Percentiles rank a stretch among this genome's conserved stretches.
Evolutionary conservation across 2,113 vertebrate species (phyloP).

Genomic region (Alosa alosa): DNA sequence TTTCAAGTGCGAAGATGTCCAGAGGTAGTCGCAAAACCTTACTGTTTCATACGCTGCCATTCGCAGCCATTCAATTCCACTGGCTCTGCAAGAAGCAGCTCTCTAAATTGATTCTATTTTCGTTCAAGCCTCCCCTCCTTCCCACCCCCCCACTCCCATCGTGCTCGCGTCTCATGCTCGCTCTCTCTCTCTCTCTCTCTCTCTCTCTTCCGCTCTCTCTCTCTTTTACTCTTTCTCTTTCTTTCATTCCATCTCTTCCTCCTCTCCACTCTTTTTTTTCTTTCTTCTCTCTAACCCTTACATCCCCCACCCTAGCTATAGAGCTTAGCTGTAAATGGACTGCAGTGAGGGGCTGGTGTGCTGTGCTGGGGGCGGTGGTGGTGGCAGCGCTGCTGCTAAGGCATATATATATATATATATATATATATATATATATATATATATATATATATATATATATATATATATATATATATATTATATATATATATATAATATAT

Average conservation of each 20-base stretch:
- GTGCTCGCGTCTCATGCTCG: not conserved
- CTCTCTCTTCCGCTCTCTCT: not conserved
- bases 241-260: not conserved
- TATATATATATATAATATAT: too few relatives aligned
- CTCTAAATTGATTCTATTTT: constrained; percentile 21
- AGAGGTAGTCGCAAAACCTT: not conserved
- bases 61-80: constrained; percentile 3
- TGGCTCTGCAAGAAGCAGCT: not conserved
- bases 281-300: constrained; percentile 10
- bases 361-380: not conserved
- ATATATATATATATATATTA: too few relatives aligned
- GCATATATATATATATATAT: not conserved
- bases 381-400: not conserved
- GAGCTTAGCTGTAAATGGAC: not conserved
- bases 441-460: too few relatives aligned
- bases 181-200: too few relatives aligned
- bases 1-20: not conserved
- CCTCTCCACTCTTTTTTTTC: not conserved
- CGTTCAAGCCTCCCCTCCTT: not conserved
- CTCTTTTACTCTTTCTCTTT: not conserved
- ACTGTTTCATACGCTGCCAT: not conserved
- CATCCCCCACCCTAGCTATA: not conserved
- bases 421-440: too few relatives aligned
- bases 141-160: not conserved
- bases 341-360: not conserved